Conservation (phyloP, 1,140 invertebrate genomes). For the Diabrotica virgifera region DNA sequence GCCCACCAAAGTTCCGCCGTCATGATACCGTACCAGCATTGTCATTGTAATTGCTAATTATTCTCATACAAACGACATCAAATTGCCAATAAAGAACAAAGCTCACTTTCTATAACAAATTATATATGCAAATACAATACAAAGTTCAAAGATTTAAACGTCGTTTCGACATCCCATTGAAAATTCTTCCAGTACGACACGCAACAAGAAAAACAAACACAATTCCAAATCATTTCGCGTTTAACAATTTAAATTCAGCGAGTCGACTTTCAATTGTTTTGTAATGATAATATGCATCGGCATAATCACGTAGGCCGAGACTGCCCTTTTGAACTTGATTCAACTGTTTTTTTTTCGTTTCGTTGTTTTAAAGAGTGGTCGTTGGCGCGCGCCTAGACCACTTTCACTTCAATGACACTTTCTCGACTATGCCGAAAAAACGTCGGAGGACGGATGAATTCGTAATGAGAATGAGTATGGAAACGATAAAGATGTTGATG, state of each 20-base stretch:
- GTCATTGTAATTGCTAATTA: too few relatives aligned
- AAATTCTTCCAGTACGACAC: background rate
- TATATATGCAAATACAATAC: too few relatives aligned
- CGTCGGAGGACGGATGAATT: too few relatives aligned
- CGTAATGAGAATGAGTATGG: too few relatives aligned
- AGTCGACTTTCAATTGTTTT: constrained; percentile 11
- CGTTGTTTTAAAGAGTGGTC: background rate
- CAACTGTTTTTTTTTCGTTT: constrained; percentile 2
- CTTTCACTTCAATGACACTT: constrained; percentile 13
- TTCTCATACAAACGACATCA: too few relatives aligned
- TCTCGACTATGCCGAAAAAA: background rate
- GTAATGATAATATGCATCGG: background rate
- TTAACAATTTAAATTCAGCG: constrained; percentile 11
- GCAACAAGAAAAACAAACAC: background rate
- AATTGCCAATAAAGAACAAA: too few relatives aligned
- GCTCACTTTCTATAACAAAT: too few relatives aligned
- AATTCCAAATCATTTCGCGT: background rate
- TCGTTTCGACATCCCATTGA: too few relatives aligned
- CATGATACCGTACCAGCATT: too few relatives aligned
- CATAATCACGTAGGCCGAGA: constrained; percentile 13
- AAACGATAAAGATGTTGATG: too few relatives aligned
- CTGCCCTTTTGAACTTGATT: constrained; percentile 16
- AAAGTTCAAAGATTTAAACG: too few relatives aligned
- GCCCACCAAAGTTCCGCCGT: too few relatives aligned
- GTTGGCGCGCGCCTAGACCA: background rate